A percentile compares a stretch with the other conserved stretches of the same genome.
Conservation (phyloP, 2,888 invertebrate genomes). For the Brachyopa scutellaris region DNA sequence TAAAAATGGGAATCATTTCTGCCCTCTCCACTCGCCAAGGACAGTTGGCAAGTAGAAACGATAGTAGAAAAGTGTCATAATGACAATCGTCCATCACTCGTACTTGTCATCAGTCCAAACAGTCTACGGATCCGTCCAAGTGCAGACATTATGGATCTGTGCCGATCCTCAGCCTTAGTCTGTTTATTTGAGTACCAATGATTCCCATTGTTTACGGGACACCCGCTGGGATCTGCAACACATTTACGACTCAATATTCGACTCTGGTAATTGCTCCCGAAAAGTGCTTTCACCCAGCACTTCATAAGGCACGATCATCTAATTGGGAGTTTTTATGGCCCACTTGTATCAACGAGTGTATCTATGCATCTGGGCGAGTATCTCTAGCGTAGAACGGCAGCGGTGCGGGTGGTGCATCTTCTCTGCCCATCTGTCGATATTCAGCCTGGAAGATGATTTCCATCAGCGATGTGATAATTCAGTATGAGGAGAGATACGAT, state of each 20-base stretch:
- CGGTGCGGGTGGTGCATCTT: too few relatives aligned
- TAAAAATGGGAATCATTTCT: background rate
- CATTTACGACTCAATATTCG: constrained; percentile 74
- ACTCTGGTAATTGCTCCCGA: constrained; percentile 44
- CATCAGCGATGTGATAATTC: constrained; percentile 57
- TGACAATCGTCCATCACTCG: background rate
- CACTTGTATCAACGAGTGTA: constrained; percentile 42
- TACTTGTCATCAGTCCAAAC: constrained; percentile 15
- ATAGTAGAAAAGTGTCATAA: constrained; percentile 1
- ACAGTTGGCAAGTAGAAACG: constrained; percentile 24
- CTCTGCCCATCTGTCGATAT: constrained; percentile 42
- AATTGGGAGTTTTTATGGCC: constrained; percentile 52
- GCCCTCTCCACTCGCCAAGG: constrained; percentile 15
- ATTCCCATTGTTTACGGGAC: constrained; percentile 73
- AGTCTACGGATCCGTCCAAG: background rate
- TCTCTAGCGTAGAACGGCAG: too few relatives aligned
- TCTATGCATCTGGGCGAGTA: too few relatives aligned
- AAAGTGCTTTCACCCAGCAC: constrained; percentile 39
- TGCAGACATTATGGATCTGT: constrained; percentile 28
- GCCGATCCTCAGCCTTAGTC: constrained; percentile 1
- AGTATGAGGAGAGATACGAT: constrained; percentile 31
- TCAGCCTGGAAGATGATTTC: constrained; percentile 3
- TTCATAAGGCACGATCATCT: constrained; percentile 36
- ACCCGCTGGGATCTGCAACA: constrained; percentile 73
- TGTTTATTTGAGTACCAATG: constrained; percentile 74